phyloP scores from a whole-genome alignment of 2,113 vertebrate genomes.

The Petroica traversi region DNA sequence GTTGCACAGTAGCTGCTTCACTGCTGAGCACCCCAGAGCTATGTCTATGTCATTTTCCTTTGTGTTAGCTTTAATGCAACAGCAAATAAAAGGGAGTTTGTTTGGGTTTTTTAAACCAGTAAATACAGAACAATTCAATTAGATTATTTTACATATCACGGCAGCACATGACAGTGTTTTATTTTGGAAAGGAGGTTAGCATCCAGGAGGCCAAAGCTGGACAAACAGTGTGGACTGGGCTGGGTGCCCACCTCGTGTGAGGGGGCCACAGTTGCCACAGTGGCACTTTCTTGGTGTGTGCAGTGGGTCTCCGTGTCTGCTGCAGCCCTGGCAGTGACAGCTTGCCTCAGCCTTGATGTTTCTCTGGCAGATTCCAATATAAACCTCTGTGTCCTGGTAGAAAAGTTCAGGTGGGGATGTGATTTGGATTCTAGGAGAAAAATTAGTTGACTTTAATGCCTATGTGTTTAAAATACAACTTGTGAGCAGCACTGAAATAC shows the following conservation, averaged over 20 bases:
- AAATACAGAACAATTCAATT: neutral
- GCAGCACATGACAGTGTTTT: neutral
- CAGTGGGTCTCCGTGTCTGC: neutral
- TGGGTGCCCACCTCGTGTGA: fast-evolving
- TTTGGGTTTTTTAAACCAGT: fast-evolving
- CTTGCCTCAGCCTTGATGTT: neutral
- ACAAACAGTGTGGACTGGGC: fast-evolving
- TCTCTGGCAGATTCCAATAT: neutral
- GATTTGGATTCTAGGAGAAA: neutral
- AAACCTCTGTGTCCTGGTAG: neutral
- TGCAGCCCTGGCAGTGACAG: neutral
- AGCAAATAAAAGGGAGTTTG: neutral
- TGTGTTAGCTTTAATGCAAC: neutral
- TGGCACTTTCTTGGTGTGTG: neutral
- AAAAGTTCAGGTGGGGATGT: neutral
- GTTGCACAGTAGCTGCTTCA: neutral
- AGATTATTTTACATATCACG: neutral
- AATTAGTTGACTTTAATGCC: neutral
- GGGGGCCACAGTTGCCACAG: fast-evolving
- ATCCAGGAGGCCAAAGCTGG: neutral
- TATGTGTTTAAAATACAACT: neutral
- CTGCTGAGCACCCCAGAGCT: fast-evolving
- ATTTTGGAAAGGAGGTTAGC: neutral
- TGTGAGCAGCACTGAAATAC: neutral
- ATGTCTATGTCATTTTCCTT: neutral